Conservation (phyloP, 2,888 invertebrate species). For the Graphium colonna region DNA sequence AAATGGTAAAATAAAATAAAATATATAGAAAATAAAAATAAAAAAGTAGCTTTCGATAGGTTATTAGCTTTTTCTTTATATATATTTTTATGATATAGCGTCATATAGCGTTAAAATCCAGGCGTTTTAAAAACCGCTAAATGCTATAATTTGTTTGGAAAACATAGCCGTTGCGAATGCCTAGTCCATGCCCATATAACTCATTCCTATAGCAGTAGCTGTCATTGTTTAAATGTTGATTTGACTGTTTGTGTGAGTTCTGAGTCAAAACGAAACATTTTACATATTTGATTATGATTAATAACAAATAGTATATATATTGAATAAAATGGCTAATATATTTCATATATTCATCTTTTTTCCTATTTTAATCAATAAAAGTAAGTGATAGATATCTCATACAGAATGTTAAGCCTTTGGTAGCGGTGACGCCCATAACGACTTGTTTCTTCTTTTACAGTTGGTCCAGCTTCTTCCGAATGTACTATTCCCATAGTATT, state of each 20-base stretch:
- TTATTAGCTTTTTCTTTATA: no score
- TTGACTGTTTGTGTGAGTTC: neutral
- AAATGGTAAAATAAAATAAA: no score
- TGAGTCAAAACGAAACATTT: neutral
- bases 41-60: no score
- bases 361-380: slow-evolving; percentile 5
- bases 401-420: neutral
- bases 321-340: neutral
- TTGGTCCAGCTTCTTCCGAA: slow-evolving; percentile 52
- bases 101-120: no score
- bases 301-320: neutral
- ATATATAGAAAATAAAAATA: no score
- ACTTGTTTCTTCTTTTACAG: slow-evolving; percentile 44
- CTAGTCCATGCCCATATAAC: neutral
- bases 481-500: slow-evolving; percentile 89
- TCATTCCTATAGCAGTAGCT: neutral
- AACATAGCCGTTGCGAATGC: no score
- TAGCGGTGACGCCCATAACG: slow-evolving; percentile 57
- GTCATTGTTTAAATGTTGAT: neutral
- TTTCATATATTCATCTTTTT: slow-evolving; percentile 9
- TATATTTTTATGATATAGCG: no score
- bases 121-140: no score
- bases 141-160: no score
- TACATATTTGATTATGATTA: neutral
- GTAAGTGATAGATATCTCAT: slow-evolving; percentile 19